phyloP scores from a whole-genome alignment of 2,113 vertebrate genomes.

The Paraplagusia blochii region DNA sequence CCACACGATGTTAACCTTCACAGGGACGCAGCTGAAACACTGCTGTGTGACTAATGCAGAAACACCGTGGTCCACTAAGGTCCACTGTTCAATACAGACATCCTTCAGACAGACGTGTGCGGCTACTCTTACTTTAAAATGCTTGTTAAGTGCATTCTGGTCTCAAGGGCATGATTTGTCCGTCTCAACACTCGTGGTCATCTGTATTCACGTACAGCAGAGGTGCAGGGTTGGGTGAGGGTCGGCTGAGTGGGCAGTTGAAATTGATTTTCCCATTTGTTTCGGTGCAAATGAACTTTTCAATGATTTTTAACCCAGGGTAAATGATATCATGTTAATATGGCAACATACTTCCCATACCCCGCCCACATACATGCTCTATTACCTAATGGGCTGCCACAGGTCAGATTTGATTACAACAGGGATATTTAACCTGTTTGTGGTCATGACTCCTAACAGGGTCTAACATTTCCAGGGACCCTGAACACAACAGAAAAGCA shows the following conservation, averaged over 20 bases:
- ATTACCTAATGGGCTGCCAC: conserved; percentile 14
- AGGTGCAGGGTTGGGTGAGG: not conserved
- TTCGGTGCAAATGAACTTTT: conserved; percentile 52
- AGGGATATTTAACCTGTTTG: no score
- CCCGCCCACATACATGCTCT: no score
- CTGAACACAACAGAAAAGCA: no score
- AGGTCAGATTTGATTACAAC: not conserved
- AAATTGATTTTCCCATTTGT: conserved; percentile 55
- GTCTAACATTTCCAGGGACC: no score
- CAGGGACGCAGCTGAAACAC: not conserved
- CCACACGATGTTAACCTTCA: not conserved
- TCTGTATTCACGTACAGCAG: conserved; percentile 44
- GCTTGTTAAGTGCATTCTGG: conserved; percentile 46
- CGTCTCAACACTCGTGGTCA: conserved; percentile 41
- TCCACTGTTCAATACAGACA: not conserved
- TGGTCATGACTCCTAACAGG: no score
- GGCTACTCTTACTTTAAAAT: conserved; percentile 19
- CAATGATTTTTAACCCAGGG: conserved; percentile 49
- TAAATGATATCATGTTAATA: conserved; percentile 42
- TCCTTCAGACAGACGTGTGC: conserved; percentile 15
- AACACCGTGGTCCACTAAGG: not conserved
- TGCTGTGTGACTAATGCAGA: conserved; percentile 1
- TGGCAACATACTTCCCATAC: no score
- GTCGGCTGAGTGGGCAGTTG: conserved; percentile 53
- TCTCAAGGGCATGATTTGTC: conserved; percentile 51